Percentiles rank a stretch among this genome's conserved stretches.
These are phyloP conservation scores for Gnathonemus echidnorhynchus DNA, from an alignment of 2,113 vertebrate genomes.

Conservation along the genomic window DNA sequence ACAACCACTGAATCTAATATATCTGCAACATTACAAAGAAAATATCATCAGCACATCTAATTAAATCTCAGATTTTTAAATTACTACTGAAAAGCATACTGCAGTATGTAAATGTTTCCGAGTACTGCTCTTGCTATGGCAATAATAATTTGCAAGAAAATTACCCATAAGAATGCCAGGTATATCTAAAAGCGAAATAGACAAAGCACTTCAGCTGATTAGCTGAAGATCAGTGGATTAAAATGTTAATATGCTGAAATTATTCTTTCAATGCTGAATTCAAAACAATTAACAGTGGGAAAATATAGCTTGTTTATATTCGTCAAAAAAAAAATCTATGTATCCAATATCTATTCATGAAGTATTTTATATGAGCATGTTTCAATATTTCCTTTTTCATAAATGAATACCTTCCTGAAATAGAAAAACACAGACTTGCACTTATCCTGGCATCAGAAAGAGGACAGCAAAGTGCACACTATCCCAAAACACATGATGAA, in stretches of 20 bases:
- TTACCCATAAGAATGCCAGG: not conserved
- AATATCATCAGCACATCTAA: not conserved
- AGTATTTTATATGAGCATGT: not conserved
- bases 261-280: not conserved
- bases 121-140: not conserved
- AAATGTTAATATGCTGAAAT: not conserved
- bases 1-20: not conserved
- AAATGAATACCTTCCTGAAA: not conserved
- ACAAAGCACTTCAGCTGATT: not conserved
- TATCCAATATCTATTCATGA: not conserved
- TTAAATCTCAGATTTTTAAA: not conserved
- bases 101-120: not conserved
- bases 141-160: not conserved
- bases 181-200: not conserved
- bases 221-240: not conserved
- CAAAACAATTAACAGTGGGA: not conserved
- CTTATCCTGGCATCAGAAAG: not conserved
- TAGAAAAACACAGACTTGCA: not conserved
- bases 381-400: not conserved
- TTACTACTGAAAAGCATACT: not conserved
- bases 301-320: not conserved
- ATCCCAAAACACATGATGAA: conserved; percentile 39
- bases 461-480: conserved; percentile 38
- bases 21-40: not conserved
- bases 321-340: not conserved